A percentile compares a stretch with the other conserved stretches of the same genome.
These are phyloP conservation scores for Tetropium fuscum DNA, from an alignment of 2,888 invertebrate species.

Conservation along the genomic window DNA sequence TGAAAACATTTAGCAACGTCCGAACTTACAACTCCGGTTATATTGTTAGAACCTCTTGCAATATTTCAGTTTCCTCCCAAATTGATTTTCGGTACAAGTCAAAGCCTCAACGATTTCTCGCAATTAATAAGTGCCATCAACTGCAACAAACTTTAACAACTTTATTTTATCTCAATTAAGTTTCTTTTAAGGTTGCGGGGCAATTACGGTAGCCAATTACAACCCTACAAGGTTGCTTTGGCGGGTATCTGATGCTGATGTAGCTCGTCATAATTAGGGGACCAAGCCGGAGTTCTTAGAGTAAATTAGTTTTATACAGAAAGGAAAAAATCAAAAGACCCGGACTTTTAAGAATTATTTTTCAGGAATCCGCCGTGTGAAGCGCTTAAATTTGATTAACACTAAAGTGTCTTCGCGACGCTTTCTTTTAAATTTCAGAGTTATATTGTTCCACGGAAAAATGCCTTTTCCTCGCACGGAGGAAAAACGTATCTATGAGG, in stretches of 20 bases:
- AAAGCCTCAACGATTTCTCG: neutral
- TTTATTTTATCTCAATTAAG: conserved; percentile 26
- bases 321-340: conserved; percentile 8
- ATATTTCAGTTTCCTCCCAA: no score
- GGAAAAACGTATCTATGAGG: no score
- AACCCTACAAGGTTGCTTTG: conserved; percentile 13
- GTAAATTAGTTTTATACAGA: conserved; percentile 5
- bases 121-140: conserved; percentile 20
- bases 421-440: no score
- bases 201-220: conserved; percentile 31
- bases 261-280: conserved; percentile 10
- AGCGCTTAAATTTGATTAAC: conserved; percentile 8
- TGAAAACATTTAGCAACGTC: no score
- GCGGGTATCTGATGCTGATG: conserved; percentile 12
- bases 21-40: no score
- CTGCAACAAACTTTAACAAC: conserved; percentile 23
- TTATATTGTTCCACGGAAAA: no score
- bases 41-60: no score
- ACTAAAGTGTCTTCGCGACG: neutral
- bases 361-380: neutral
- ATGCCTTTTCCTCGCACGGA: no score
- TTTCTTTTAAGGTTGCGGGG: conserved; percentile 25
- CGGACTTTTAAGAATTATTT: neutral
- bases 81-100: no score
- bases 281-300: neutral